Evolutionary conservation across 64 coral and sea anemone genomes (phyloP), one percentile per base, ranked within the genome.

Genomic region (Stylophora pistillata): DNA sequence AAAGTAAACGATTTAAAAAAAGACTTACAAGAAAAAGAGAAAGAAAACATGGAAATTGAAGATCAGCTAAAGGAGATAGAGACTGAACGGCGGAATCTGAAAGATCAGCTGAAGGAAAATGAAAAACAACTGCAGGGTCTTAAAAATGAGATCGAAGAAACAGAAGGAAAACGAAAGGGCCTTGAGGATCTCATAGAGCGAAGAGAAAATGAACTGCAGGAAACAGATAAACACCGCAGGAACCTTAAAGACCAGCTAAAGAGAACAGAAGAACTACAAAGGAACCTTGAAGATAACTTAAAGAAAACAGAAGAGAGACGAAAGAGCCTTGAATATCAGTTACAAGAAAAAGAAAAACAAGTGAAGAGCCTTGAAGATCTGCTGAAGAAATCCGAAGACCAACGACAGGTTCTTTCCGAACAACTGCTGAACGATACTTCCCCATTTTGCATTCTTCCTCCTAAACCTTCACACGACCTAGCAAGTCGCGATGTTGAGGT

Each of bases 1-100:
- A 55, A 91, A 74, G 60, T 91, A 10, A 60, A 47, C 1, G 68
- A 86, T 29, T 55, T 84, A 55, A 91, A 91, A n/a, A 84, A 76
- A 25, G 64, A 68, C 23, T 25, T 68, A 10, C n/a, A n/a, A n/a
- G n/a, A n/a, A n/a, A n/a, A n/a, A n/a, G n/a, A n/a, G n/a, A n/a
- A n/a, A n/a, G n/a, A n/a, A n/a, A n/a, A n/a, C n/a, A n/a, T n/a
- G n/a, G n/a, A n/a, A n/a, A n/a, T n/a, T n/a, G 37, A 41, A 41
- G 37, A 41, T 41, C 37, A 41, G 37, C 37, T 41, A 2, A 41
- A 41, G 37, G 37, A 41, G 6, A 41, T 6, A 41, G 6, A 6
- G 6, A 41, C 2, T 3, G 18, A 66, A 66, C 21, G 25, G 9
- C 2, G 10, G 17, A 9, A 20, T 9, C 63, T 66, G 23, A 6